Evolutionary conservation across 1,140 invertebrate genomes (phyloP).

Genomic region (Drosophila triauraria): DNA sequence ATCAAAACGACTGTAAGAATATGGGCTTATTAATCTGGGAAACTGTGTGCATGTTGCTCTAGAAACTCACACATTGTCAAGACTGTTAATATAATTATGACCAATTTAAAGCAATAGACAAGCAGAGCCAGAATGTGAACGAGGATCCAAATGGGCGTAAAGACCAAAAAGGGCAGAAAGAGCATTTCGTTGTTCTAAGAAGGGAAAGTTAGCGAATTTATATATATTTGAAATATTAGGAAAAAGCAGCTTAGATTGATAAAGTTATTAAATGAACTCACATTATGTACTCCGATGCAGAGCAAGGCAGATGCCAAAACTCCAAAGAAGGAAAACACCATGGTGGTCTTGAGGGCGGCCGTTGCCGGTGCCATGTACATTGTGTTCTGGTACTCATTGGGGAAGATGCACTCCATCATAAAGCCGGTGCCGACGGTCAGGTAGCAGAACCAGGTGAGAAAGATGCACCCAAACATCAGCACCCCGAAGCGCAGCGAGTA

Average conservation of each 20-base stretch:
- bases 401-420: constrained; percentile 71
- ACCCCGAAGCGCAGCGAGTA: constrained; percentile 44
- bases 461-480: constrained; percentile 61
- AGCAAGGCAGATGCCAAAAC: constrained; percentile 43
- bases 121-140: constrained; percentile 48
- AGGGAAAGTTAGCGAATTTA: too few relatives aligned
- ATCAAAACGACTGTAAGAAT: constrained; percentile 36
- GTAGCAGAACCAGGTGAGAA: constrained; percentile 65
- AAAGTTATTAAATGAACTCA: constrained; percentile 28
- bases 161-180: constrained; percentile 55
- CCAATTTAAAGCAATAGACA: constrained; percentile 39
- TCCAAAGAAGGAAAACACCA: constrained; percentile 72
- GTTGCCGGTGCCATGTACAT: background rate
- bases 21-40: background rate
- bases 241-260: too few relatives aligned
- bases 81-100: constrained; percentile 33
- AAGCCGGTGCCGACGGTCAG: constrained; percentile 59
- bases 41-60: background rate
- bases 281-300: constrained; percentile 65
- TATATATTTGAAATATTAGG: too few relatives aligned
- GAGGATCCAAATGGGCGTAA: constrained; percentile 54
- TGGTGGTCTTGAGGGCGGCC: constrained; percentile 67
- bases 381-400: constrained; percentile 52
- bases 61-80: constrained; percentile 54
- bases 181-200: constrained; percentile 68